Conservation (phyloP, 2,888 invertebrate species). For the Pollenia angustigena region DNA sequence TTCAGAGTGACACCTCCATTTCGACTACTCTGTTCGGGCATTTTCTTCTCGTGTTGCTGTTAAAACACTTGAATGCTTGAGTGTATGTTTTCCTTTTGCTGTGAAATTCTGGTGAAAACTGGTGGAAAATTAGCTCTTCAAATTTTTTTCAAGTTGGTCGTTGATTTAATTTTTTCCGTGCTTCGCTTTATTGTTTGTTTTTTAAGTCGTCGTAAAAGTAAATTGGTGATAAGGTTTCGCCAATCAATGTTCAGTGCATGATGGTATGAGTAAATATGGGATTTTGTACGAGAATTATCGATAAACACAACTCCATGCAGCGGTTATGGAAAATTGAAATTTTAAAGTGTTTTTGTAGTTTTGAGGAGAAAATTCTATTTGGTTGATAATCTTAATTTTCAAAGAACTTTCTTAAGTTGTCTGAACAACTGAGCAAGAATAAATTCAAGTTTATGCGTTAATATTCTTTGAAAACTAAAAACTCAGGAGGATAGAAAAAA, state of each 20-base stretch:
- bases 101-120: constrained; percentile 35
- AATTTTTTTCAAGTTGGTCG: background rate
- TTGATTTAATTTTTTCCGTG: constrained; percentile 13
- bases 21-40: background rate
- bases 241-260: constrained; percentile 9
- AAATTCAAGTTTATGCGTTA: no score
- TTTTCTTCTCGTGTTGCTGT: background rate
- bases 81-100: background rate
- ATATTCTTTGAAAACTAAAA: no score
- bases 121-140: constrained; percentile 43
- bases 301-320: background rate
- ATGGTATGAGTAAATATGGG: background rate
- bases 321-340: no score
- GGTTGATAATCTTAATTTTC: no score
- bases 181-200: constrained; percentile 23
- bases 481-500: no score
- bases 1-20: no score
- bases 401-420: no score
- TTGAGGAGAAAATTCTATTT: no score
- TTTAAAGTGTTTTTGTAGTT: no score
- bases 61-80: background rate
- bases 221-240: constrained; percentile 27
- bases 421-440: no score
- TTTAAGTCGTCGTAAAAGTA: background rate
- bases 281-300: background rate